A percentile compares a stretch with the other conserved stretches of the same genome.
phyloP scores from a whole-genome alignment of 2,113 vertebrate genomes.

The Calypte anna region DNA sequence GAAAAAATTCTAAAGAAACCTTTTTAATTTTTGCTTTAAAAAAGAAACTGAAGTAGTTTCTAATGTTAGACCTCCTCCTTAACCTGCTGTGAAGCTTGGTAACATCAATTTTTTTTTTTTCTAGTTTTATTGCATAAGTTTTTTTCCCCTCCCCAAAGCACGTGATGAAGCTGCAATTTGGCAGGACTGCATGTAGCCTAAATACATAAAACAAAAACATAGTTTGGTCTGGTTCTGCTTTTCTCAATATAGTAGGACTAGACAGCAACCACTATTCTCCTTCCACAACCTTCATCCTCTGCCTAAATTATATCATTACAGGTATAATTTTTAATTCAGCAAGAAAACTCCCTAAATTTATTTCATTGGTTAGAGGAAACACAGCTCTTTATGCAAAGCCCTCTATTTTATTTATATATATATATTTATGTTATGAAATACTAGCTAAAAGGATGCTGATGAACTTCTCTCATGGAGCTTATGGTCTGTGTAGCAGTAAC shows the following conservation, averaged over 20 bases:
- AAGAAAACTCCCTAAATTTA: neutral
- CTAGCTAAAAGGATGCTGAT: neutral
- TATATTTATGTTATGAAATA: neutral
- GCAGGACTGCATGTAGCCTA: neutral
- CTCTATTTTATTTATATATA: neutral
- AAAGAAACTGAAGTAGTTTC: neutral
- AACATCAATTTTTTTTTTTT: neutral
- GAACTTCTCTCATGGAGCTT: neutral
- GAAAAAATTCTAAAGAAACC: neutral
- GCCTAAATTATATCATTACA: neutral
- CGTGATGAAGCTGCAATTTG: neutral
- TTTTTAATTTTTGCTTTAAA: neutral
- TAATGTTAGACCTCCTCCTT: neutral
- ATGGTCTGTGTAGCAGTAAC: neutral
- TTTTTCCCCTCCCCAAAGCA: neutral
- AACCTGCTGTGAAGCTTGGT: neutral
- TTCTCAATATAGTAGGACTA: neutral
- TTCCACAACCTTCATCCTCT: neutral
- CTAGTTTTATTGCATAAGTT: neutral
- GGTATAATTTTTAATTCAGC: neutral
- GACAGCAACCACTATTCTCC: fast-evolving
- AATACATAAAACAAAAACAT: neutral
- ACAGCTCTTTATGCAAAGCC: neutral
- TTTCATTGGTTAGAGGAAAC: neutral
- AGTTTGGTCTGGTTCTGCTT: neutral